phyloP scores from a whole-genome alignment of 2,888 invertebrate genomes.

The Tenthredo amoena region DNA sequence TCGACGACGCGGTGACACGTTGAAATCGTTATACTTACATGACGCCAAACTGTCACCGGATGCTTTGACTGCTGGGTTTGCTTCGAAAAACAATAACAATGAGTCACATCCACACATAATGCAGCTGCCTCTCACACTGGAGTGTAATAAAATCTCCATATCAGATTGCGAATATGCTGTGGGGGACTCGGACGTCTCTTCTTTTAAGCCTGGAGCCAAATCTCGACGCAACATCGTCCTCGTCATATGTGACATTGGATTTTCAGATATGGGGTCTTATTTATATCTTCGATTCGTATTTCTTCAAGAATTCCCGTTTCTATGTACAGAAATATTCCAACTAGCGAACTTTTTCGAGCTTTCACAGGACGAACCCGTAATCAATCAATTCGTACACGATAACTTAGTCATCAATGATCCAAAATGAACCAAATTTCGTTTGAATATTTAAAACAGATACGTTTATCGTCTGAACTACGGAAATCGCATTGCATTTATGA shows the following conservation, averaged over 20 bases:
- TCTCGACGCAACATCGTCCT: neutral
- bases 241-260: neutral
- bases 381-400: neutral
- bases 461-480: neutral
- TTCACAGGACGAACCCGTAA: neutral
- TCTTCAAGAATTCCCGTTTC: neutral
- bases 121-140: neutral
- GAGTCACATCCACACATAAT: conserved; percentile 18
- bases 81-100: conserved; percentile 36
- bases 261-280: neutral
- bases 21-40: neutral
- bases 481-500: neutral
- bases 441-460: neutral
- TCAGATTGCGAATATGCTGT: conserved; percentile 14
- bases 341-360: neutral
- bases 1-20: neutral
- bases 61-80: conserved; percentile 10
- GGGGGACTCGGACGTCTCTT: neutral
- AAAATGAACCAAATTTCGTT: neutral
- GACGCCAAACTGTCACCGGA: conserved; percentile 11
- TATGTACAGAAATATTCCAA: neutral
- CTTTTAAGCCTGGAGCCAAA: neutral
- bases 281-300: neutral
- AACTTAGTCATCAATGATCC: neutral
- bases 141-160: conserved; percentile 31